A percentile compares a stretch with the other conserved stretches of the same genome.
Conservation (phyloP, 2,113 vertebrate genomes). For the Erpornis zantholeuca region DNA sequence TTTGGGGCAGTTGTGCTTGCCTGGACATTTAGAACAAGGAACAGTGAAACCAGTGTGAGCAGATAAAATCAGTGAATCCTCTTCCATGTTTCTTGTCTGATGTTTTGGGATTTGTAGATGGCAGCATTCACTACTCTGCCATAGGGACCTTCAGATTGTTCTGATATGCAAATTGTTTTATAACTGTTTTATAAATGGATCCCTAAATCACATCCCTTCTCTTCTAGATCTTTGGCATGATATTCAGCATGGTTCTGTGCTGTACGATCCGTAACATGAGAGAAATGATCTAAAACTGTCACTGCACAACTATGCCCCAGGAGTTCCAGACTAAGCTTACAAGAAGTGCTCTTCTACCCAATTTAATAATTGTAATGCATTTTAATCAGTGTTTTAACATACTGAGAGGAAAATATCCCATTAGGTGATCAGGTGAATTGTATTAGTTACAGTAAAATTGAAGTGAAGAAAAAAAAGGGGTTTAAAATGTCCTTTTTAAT, state of each 20-base stretch:
- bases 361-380: conserved; percentile 71
- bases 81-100: not conserved
- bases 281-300: conserved; percentile 84
- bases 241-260: conserved; percentile 98
- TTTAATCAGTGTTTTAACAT: conserved; percentile 68
- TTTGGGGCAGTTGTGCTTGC: not conserved
- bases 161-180: not conserved
- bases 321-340: conserved; percentile 57
- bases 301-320: not conserved
- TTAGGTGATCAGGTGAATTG: conserved; percentile 27
- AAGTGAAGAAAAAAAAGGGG: conserved; percentile 5
- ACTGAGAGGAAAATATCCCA: conserved; percentile 45
- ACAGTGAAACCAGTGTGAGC: not conserved
- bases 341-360: conserved; percentile 61
- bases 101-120: not conserved
- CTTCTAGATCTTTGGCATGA: conserved; percentile 94
- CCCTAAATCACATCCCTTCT: conserved; percentile 57
- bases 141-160: not conserved
- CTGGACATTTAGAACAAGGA: not conserved
- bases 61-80: not conserved
- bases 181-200: not conserved
- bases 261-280: conserved; percentile 92
- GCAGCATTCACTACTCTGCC: not conserved
- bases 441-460: conserved; percentile 34
- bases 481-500: conserved; percentile 44